phyloP scores from a whole-genome alignment of 2,797 vertebrate species.

The Coregonus ussuriensis region DNA sequence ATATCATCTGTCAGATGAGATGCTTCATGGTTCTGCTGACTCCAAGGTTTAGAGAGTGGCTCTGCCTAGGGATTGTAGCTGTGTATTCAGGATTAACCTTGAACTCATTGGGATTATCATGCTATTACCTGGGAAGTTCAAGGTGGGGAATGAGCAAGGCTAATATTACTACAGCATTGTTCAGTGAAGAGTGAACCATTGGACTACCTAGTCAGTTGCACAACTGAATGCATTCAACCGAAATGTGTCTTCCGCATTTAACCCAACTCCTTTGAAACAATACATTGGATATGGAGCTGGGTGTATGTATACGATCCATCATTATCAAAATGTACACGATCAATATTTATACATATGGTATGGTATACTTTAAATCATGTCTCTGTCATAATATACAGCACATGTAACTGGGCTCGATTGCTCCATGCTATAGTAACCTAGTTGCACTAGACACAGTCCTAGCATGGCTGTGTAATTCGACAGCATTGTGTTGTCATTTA shows the following conservation, averaged over 20 bases:
- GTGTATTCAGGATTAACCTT: constrained; percentile 52
- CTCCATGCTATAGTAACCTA: constrained; percentile 39
- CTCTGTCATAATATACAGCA: background rate
- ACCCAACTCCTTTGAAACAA: no score
- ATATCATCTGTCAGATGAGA: background rate
- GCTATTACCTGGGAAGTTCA: background rate
- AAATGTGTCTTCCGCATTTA: no score
- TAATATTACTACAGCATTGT: no score
- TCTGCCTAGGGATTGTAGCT: constrained; percentile 28
- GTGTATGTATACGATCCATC: no score
- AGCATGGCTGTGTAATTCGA: constrained; percentile 50
- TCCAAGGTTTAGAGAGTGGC: constrained; percentile 41
- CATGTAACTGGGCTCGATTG: background rate
- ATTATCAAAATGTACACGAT: background rate
- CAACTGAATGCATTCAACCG: no score
- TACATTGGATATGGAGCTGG: no score
- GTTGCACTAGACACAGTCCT: constrained; percentile 15
- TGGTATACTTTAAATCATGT: background rate
- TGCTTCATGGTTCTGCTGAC: constrained; percentile 13
- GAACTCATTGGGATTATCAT: constrained; percentile 35
- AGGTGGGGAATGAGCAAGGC: background rate
- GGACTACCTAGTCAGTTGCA: no score
- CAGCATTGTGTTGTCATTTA: constrained; percentile 63
- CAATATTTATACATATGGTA: background rate
- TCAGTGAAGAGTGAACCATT: background rate